Evolutionary conservation across 2,797 vertebrate genomes (phyloP), one percentile per base, ranked within the genome.

Genomic region (Enoplosus armatus): DNA sequence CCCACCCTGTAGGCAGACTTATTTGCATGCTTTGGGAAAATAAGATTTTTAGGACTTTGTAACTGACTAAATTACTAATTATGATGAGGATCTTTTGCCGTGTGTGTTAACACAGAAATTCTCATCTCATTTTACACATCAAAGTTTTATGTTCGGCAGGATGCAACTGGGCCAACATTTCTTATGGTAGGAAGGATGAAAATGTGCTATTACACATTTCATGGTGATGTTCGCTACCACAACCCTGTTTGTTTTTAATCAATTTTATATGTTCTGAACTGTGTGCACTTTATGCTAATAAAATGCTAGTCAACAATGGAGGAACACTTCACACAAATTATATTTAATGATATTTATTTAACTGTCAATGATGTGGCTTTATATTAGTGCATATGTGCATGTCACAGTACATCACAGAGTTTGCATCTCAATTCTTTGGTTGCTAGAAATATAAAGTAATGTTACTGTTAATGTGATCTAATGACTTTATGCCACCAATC

Each of bases 11-110:
- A 43, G 75, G 47, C 56, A 71, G 37, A 56, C 6, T 51, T 31
- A 80, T 77, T 62, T 69, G 37, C 41, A 78, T 41, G 14, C 41
- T 73, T 80, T 41, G 50, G 48, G 11, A 66, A 72, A 75, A 77
- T 12, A 11, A 3, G 8, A 60, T 31, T 43, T 72, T 60, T 20
- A 33, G 8, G 26, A 37, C 48, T 68, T 11, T 26, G 16, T 58
- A 59, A 55, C 14, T 12, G 47, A 61, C 27, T 68, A 60, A 76
- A 70, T 58, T 20, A 55, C 24, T 74, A 51, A 79, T 78, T 47
- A 50, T 5, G 4, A n/a, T 41, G 3, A 9, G 27, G 6, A 35
- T 39, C 37, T 39, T 39, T 39, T 10, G 37, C 10, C 11, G 18
- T 35, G 35, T 27, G 33, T 33, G 43, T 27, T 11, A 27, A 68